Base-by-base conservation (phyloP, 1,140 invertebrate genomes). In the Epicauta chinensis region DNA sequence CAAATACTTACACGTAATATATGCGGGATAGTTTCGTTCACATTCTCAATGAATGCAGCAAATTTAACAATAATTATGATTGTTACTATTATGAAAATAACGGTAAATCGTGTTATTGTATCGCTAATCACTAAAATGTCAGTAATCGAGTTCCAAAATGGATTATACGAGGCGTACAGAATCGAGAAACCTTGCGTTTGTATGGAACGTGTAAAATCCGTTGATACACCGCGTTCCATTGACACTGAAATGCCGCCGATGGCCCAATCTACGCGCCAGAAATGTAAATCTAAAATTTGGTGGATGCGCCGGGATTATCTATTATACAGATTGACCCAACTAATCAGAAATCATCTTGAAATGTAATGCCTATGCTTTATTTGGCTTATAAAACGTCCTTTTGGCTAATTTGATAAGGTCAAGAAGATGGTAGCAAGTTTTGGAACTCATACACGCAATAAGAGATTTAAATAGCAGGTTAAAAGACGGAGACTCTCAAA, bases 141-240 rank as follows among this genome's bases (percentile, higher is more conserved):
- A 3, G 6, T 34, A 3, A 34, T 3, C 5, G 12, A 7, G 3
- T 34, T 3, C 32, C 32, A 34, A n/a, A 12, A 12, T 34, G 10
- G 10, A 7, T 34, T 34, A 9, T 46, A 42, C 9, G 17, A 31
- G 2, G 35, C 29, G 15, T 55, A 55, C 10, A 44, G 17, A 2
- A 41, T 30, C 4, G 39, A 30, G 12, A 35, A 55, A 3, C 46
- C 37, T 39, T 55, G 39, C 5, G 40, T 55, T 17, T 50, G 39
- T 12, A 55, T n/a, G 14, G 42, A 48, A 38, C 44, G 16, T 23
- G 53, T 49, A 32, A 55, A 55, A 34, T 55, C 53, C 3, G 46
- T 41, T 3, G 34, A 35, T 37, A 30, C 17, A 6, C 11, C 10
- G 13, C 53, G 11, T 39, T 55, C 40, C 6, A 43, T 32, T 11